Evolutionary conservation across 2,797 vertebrate species (phyloP).

Genomic region (Muscicapa comitata): DNA sequence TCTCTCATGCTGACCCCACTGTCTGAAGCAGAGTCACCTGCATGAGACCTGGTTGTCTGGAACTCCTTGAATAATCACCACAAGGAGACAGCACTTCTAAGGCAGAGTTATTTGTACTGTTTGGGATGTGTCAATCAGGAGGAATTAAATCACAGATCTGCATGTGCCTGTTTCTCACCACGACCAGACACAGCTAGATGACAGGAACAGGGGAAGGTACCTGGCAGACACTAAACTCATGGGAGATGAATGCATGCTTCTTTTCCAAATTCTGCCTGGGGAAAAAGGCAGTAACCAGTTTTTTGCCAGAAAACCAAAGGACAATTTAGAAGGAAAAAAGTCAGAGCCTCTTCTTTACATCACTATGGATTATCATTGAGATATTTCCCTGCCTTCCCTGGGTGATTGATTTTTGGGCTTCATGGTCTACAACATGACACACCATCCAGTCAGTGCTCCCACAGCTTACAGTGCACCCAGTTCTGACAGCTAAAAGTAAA

Average conservation of each 20-base stretch:
- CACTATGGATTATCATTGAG: neutral
- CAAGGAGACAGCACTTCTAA: neutral
- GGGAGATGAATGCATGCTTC: neutral
- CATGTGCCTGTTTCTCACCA: neutral
- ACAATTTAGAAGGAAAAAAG: neutral
- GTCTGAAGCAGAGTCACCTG: neutral
- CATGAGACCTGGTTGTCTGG: neutral
- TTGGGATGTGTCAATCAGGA: neutral
- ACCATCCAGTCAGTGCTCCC: neutral
- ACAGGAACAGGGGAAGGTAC: neutral
- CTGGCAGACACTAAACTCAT: neutral
- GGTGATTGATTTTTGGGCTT: neutral
- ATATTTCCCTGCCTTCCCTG: neutral
- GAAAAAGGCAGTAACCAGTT: neutral
- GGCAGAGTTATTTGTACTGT: neutral
- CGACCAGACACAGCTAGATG: neutral
- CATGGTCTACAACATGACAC: neutral
- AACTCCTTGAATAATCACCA: neutral
- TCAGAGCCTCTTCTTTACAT: neutral
- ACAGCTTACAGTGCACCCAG: neutral
- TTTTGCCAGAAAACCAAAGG: neutral
- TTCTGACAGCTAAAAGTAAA: neutral
- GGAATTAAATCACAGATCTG: neutral
- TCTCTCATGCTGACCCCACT: neutral
- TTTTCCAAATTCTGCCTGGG: neutral